Evolutionary conservation across 2,113 vertebrate species (phyloP).

Genomic region (Gorsachius goisagi): DNA sequence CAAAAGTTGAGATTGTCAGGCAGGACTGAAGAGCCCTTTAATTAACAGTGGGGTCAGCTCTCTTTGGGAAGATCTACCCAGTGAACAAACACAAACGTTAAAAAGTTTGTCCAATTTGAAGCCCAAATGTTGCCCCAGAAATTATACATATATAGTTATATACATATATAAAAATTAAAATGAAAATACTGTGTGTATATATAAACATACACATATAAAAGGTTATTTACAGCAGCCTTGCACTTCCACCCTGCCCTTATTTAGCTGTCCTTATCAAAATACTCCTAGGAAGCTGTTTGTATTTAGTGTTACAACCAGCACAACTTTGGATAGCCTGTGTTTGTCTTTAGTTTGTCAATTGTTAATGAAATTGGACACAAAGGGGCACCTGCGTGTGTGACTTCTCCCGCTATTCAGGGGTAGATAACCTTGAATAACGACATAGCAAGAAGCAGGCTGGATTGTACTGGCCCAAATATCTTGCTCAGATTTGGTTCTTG

Average conservation of each 20-base stretch:
- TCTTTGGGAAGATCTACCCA: background rate
- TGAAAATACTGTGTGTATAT: background rate
- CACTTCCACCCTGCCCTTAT: background rate
- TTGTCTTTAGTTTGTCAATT: background rate
- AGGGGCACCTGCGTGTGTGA: background rate
- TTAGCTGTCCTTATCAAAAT: background rate
- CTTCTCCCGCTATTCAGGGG: background rate
- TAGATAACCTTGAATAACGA: background rate
- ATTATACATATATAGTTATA: too few relatives aligned
- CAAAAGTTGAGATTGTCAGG: background rate
- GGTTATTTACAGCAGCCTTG: background rate
- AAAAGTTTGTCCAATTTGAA: background rate
- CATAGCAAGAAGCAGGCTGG: background rate
- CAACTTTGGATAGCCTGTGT: background rate
- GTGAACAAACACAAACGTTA: background rate
- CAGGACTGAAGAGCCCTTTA: background rate
- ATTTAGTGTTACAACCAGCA: background rate
- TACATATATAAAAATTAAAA: background rate
- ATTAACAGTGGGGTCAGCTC: background rate
- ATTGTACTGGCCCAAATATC: background rate
- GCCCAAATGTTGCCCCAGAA: background rate
- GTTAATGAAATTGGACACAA: background rate
- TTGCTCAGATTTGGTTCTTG: background rate
- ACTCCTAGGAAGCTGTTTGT: background rate
- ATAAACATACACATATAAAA: background rate